These are phyloP conservation scores for Stenodema calcarata DNA, from an alignment of 2,888 invertebrate species.

Conservation along the genomic window DNA sequence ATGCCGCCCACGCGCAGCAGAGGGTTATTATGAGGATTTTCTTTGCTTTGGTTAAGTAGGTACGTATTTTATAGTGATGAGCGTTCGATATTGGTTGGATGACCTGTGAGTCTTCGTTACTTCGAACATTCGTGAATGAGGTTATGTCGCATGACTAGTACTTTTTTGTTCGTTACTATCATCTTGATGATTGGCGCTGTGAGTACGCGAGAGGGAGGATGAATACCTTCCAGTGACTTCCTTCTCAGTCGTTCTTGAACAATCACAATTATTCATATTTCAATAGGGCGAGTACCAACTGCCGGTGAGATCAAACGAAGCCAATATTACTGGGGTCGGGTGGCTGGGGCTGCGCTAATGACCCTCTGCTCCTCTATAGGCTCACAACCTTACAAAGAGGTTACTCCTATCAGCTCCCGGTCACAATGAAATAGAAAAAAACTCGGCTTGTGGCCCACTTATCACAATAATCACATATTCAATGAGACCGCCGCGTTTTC, in stretches of 20 bases:
- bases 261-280: slow-evolving; percentile 44
- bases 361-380: not conserved
- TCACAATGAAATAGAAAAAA: not conserved
- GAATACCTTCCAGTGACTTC: not conserved
- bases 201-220: no score
- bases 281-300: slow-evolving; percentile 38
- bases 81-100: no score
- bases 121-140: no score
- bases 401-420: not conserved
- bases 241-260: not conserved
- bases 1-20: no score
- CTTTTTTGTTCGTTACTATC: no score
- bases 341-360: slow-evolving; percentile 8
- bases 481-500: not conserved
- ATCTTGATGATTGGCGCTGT: no score
- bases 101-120: no score
- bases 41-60: no score
- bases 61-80: no score
- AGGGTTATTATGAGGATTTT: no score
- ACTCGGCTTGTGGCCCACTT: slow-evolving; percentile 22
- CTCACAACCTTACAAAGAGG: not conserved
- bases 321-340: slow-evolving; percentile 22
- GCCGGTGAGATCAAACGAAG: slow-evolving; percentile 45
- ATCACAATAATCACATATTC: slow-evolving; percentile 11
- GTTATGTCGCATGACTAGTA: no score